Evolutionary conservation across 2,797 vertebrate genomes (phyloP).

Genomic region (Anabacerthia variegaticeps): DNA sequence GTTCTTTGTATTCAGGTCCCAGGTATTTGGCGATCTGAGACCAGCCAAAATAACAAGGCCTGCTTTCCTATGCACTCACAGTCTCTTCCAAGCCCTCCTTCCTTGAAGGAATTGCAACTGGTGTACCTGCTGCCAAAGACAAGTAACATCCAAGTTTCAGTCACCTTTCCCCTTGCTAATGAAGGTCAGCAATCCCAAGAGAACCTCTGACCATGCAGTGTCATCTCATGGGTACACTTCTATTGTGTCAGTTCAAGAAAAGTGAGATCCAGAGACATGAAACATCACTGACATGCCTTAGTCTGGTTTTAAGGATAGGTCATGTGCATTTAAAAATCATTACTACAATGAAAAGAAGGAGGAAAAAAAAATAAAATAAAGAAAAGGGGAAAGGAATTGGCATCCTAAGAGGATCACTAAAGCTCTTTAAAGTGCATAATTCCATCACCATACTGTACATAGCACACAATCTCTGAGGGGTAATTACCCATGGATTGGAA

Average conservation of each 20-base stretch:
- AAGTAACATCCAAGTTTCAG: neutral
- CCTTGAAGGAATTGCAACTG: neutral
- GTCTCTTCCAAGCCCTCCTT: neutral
- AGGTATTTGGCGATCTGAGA: neutral
- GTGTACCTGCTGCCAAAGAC: neutral
- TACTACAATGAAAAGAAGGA: neutral
- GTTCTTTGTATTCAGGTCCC: neutral
- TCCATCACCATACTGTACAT: conserved; percentile 34
- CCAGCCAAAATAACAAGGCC: neutral
- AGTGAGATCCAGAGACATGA: neutral
- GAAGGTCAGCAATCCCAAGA: neutral
- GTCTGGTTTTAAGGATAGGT: neutral
- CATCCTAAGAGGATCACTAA: conserved; percentile 31
- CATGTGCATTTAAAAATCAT: conserved; percentile 41
- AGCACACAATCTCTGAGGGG: conserved; percentile 42
- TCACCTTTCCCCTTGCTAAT: neutral
- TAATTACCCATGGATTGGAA: conserved; percentile 61
- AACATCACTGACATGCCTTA: neutral
- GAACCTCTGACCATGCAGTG: neutral
- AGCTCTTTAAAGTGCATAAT: conserved; percentile 46
- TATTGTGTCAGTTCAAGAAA: neutral
- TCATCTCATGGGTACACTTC: neutral
- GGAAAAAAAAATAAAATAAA: neutral
- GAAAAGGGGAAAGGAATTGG: neutral
- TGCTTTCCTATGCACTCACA: neutral